phyloP scores from a whole-genome alignment of 2,113 vertebrate genomes.

The Pogonocichla stellata region DNA sequence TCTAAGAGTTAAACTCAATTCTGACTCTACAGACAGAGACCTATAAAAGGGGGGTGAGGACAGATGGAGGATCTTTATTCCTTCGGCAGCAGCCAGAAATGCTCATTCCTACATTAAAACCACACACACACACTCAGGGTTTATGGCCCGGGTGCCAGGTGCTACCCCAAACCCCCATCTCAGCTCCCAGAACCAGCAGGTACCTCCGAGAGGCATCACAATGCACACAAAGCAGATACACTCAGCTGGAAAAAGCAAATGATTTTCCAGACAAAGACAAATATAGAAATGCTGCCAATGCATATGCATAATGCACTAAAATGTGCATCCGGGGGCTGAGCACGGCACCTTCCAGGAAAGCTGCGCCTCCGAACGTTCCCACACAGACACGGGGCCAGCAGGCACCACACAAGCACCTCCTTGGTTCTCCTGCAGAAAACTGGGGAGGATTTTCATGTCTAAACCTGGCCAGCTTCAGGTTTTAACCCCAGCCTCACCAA shows the following conservation, averaged over 20 bases:
- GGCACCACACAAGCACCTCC: neutral
- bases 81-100: neutral
- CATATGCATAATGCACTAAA: neutral
- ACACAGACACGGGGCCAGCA: neutral
- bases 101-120: neutral
- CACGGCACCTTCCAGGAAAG: constrained; percentile 4
- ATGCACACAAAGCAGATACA: neutral
- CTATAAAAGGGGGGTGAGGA: neutral
- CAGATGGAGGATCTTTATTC: neutral
- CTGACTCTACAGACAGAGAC: neutral
- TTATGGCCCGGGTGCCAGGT: neutral
- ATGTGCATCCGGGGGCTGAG: neutral
- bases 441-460: neutral
- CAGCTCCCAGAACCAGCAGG: neutral
- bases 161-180: neutral
- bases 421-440: neutral
- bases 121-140: neutral
- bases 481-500: neutral
- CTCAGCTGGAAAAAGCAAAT: constrained; percentile 34
- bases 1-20: neutral
- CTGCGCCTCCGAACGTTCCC: neutral
- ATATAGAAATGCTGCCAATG: neutral
- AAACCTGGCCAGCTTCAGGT: neutral
- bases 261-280: neutral
- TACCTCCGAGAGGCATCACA: neutral